These are phyloP conservation scores for Brevipalpus yothersi DNA, from an alignment of 1,140 invertebrate genomes.

Conservation along the genomic window DNA sequence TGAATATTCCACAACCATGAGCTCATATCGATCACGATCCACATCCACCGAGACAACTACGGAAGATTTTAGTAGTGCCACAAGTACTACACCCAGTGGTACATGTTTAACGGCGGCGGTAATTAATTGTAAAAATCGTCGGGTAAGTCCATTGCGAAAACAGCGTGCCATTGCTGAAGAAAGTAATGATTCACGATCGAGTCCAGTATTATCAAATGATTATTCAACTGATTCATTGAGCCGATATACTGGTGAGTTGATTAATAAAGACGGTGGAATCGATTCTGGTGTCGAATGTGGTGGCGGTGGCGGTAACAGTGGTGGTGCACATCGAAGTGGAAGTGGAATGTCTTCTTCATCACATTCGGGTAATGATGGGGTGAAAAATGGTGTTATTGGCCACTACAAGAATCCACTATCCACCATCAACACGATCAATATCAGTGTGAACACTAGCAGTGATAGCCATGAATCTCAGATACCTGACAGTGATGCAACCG, in stretches of 20 bases:
- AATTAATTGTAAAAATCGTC: conserved; percentile 5
- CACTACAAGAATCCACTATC: not conserved
- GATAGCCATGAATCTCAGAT: conserved; percentile 4
- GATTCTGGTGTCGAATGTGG: not conserved
- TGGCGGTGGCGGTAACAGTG: not conserved
- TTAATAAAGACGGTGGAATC: not conserved
- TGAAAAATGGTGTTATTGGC: not conserved
- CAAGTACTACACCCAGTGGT: not conserved
- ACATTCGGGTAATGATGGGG: not conserved
- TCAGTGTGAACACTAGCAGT: not conserved
- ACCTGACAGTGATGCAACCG: conserved; percentile 16
- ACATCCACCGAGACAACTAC: conserved; percentile 10
- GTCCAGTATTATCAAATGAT: not conserved
- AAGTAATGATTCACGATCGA: not conserved
- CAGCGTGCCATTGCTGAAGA: conserved; percentile 12
- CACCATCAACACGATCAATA: not conserved
- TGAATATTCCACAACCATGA: conserved; percentile 4
- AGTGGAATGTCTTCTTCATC: not conserved
- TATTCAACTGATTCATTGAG: too few species aligned
- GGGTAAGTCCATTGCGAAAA: conserved; percentile 10
- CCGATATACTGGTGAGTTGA: too few species aligned
- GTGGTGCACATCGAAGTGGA: not conserved
- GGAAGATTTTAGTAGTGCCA: conserved; percentile 2
- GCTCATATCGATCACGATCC: conserved; percentile 9
- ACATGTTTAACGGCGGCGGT: not conserved